phyloP scores from a whole-genome alignment of 2,888 invertebrate genomes.

The Petrolisthes manimaculis region DNA sequence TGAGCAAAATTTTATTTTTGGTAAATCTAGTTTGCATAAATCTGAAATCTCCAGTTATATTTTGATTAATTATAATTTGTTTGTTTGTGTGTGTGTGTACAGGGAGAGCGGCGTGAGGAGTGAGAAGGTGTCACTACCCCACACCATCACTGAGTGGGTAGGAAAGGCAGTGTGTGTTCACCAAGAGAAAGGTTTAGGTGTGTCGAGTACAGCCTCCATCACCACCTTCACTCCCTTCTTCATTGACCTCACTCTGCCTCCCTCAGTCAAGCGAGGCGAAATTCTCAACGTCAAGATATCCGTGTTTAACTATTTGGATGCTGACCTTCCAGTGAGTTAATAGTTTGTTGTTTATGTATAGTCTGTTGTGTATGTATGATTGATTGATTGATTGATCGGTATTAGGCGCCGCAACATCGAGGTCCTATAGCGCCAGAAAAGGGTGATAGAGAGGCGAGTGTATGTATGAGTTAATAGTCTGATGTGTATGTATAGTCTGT shows the following conservation, averaged over 20 bases:
- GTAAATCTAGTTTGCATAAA: background rate
- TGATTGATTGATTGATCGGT: too few relatives aligned
- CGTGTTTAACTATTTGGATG: constrained; percentile 64
- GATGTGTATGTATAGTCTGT: too few relatives aligned
- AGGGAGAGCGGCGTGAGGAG: constrained; percentile 15
- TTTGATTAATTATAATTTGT: background rate
- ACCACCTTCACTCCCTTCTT: constrained; percentile 76
- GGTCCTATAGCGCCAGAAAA: too few relatives aligned
- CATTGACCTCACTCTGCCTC: constrained; percentile 63
- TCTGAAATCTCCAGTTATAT: background rate
- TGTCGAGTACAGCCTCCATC: constrained; percentile 71
- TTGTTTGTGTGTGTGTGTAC: constrained; percentile 23
- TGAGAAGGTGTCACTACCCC: constrained; percentile 71
- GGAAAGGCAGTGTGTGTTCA: constrained; percentile 74
- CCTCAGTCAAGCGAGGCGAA: constrained; percentile 64
- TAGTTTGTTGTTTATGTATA: too few relatives aligned
- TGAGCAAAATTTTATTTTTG: background rate
- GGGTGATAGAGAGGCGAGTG: too few relatives aligned
- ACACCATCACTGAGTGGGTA: constrained; percentile 77
- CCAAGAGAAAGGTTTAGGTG: constrained; percentile 71
- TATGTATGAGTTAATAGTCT: too few relatives aligned
- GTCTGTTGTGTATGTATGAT: too few relatives aligned
- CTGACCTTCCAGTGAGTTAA: constrained; percentile 58
- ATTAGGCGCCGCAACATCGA: too few relatives aligned
- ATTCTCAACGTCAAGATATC: constrained; percentile 62